Base-by-base conservation (phyloP, 2,797 vertebrate species). In the Aselliscus stoliczkanus region DNA sequence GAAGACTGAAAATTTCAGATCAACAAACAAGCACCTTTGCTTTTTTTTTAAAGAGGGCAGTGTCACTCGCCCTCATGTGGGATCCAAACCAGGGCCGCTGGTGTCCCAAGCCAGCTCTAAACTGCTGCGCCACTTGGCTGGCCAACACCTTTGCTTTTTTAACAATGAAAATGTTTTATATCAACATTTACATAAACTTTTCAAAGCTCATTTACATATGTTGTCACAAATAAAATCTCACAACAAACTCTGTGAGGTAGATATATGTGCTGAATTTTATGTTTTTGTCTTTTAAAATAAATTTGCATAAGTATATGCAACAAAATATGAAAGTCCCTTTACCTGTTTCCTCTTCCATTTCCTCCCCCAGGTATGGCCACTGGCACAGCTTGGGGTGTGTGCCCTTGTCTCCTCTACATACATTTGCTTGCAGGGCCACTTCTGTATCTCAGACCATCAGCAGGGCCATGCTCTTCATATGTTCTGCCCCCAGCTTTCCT, bases 251-350 rank as follows among this genome's bases (percentile, higher is more conserved):
- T 75, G 9, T 75, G 82, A 79, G 58, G 3, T 96, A 80, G 34
- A 76, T 69, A 3, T 60, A 54, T 67, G 4, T 83, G 39, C 65
- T 82, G 70, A 79, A 84, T 88, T 94, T 65, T 94, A 17, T 84
- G 81, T 54, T 39, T 88, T 95, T 86, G 25, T 72, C 62, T 94
- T 67, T 90, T 80, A 84, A 90, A 75, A 79, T 82, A 91, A 86
- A 13, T 85, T 93, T 39, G 25, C 54, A 42, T 4, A 79, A 47
- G 25, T 83, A 29, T 39, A 72, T 64, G 15, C 50, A 87, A 54
- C 31, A 96, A 92, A 34, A 64, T 27, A 4, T 58, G 29, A 79
- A 73, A 64, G 9, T 70, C 39, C 11, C 39, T 69, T 94, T 15
- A n/a, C 17, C 25, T 70, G 11, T 79, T 92, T 76, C 50, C 15